phyloP scores from a whole-genome alignment of 1,140 invertebrate species.

The Pogonognathellus flavescens region DNA sequence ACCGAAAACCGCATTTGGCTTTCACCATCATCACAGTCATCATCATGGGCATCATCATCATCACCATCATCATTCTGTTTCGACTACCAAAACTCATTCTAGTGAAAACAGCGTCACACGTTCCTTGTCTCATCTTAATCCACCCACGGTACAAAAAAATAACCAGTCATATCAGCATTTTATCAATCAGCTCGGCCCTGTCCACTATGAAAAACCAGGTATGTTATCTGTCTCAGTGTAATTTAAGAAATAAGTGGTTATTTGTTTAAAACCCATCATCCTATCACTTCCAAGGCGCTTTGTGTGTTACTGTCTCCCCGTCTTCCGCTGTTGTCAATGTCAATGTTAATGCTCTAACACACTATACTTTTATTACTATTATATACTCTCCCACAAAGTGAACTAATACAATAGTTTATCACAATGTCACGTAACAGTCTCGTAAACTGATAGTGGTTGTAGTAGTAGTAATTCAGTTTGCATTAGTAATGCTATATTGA shows the following conservation, averaged over 20 bases:
- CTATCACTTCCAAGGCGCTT: no score
- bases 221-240: neutral
- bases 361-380: no score
- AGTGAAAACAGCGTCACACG: slow-evolving; percentile 4
- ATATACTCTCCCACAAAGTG: no score
- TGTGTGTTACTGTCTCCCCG: no score
- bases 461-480: no score
- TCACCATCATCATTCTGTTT: neutral
- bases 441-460: no score
- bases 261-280: neutral
- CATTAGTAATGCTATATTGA: no score
- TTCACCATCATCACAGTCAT: neutral
- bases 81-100: neutral
- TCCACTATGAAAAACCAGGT: slow-evolving; percentile 60
- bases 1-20: slow-evolving; percentile 39
- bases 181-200: slow-evolving; percentile 60
- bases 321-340: no score
- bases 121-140: neutral
- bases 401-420: no score
- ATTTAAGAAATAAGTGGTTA: neutral
- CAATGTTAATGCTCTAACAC: no score
- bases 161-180: slow-evolving; percentile 58
- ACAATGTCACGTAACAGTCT: no score
- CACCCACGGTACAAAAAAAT: slow-evolving; percentile 40
- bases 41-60: neutral